Base-by-base conservation (phyloP, 2,888 invertebrate genomes). In the Clusia tigrina region DNA sequence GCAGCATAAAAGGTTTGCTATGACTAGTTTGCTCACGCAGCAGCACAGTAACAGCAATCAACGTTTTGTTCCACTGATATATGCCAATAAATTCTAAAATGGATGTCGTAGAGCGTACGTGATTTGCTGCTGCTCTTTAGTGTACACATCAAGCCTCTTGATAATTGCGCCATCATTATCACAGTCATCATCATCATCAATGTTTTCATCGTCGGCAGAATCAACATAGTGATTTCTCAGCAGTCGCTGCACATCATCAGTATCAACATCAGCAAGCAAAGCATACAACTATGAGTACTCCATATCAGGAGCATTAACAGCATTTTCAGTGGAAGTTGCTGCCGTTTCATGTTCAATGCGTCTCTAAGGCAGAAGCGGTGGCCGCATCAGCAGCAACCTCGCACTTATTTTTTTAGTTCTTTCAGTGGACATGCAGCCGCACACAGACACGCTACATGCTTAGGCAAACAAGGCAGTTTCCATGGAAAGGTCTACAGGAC, bases 161-260 rank as follows among this genome's bases (percentile, higher is more conserved):
- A 17, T 42, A 42, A n/a, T 42, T 42, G 6, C 42, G n/a, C 12
- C 48, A 48, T 48, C 48, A 48, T 48, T 22, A 48, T 20, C 48
- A n/a, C n/a, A n/a, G n/a, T n/a, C n/a, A n/a, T n/a, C n/a, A n/a
- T n/a, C n/a, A n/a, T n/a, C n/a, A n/a, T n/a, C n/a, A n/a, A n/a
- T n/a, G n/a, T n/a, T n/a, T n/a, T n/a, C n/a, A n/a, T n/a, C n/a
- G n/a, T n/a, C n/a, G n/a, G n/a, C n/a, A 48, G 22, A 20, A 48
- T 48, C 48, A 48, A 48, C 48, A 48, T 48, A n/a, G 42, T 42
- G 42, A 42, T 42, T 42, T 42, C n/a, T 42, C 42, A 42, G 42
- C 42, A 42, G n/a, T 3, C 6, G 42, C 32, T 12, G 12, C 32
- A 42, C 42, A 42, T 6, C 32, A 12, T 12, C 42, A n/a, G 42